Conservation (phyloP, 2,113 vertebrate species). For the Oryzias javanicus region DNA sequence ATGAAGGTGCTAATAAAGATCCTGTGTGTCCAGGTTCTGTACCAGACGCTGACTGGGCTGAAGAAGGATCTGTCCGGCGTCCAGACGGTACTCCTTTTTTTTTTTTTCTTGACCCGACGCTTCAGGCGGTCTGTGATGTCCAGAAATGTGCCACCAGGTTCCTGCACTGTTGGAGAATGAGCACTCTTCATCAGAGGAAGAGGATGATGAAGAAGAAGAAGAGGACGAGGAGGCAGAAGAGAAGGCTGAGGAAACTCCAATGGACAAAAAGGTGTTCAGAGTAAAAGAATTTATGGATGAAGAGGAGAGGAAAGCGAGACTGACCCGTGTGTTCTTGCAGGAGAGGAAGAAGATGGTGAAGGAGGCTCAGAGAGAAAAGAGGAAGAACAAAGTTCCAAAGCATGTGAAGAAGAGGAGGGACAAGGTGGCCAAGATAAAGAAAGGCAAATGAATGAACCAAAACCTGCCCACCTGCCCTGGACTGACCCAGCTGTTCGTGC, state of each 20-base stretch:
- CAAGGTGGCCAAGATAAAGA: conserved; percentile 87
- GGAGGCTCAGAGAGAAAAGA: conserved; percentile 91
- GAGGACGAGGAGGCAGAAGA: conserved; percentile 31
- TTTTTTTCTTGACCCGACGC: neutral
- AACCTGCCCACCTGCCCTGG: neutral
- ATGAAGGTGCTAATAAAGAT: neutral
- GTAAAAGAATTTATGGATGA: neutral
- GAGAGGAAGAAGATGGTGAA: conserved; percentile 89
- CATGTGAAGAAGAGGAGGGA: conserved; percentile 93
- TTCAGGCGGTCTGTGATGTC: neutral
- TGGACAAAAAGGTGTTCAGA: conserved; percentile 83
- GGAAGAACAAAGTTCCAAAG: conserved; percentile 90
- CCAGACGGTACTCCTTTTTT: conserved; percentile 82
- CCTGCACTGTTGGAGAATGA: conserved; percentile 86
- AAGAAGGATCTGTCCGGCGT: conserved; percentile 95
- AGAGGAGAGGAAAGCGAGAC: neutral
- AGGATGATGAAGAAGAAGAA: conserved; percentile 47
- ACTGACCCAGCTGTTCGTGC: no score
- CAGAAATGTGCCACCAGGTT: conserved; percentile 71
- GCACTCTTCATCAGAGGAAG: conserved; percentile 69
- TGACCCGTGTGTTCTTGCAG: conserved; percentile 62
- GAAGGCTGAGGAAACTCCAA: conserved; percentile 38
- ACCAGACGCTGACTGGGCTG: conserved; percentile 92
- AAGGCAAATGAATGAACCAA: conserved; percentile 74
- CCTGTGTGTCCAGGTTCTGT: conserved; percentile 82